phyloP scores from a whole-genome alignment of 2,113 vertebrate species.

The Terrapene triunguis region DNA sequence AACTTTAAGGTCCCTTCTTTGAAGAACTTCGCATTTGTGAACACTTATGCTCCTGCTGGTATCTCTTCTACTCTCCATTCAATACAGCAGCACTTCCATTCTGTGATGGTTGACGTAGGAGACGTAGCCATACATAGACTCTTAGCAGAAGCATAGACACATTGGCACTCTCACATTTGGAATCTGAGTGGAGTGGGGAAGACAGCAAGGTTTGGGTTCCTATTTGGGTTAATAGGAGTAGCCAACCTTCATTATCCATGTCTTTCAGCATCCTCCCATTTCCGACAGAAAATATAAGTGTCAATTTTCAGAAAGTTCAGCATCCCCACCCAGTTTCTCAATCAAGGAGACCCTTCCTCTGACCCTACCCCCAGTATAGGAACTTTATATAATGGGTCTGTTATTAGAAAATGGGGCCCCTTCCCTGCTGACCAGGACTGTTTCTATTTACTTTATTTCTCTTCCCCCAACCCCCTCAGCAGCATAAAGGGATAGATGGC shows the following conservation, averaged over 20 bases:
- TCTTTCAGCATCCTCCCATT: neutral
- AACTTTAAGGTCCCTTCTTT: no score
- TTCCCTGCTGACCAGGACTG: neutral
- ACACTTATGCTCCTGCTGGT: neutral
- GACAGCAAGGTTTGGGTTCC: neutral
- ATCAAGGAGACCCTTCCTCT: neutral
- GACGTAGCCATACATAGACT: no score
- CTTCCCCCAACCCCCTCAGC: fast-evolving
- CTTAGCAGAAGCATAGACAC: neutral
- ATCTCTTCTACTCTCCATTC: neutral
- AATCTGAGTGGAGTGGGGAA: neutral
- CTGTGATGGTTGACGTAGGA: neutral
- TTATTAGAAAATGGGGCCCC: neutral
- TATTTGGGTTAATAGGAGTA: neutral
- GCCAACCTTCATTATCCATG: neutral
- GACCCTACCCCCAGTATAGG: neutral
- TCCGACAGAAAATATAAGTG: neutral
- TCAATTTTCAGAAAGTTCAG: neutral
- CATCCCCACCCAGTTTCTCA: neutral
- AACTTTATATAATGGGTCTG: neutral
- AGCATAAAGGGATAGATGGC: neutral
- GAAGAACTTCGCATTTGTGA: no score
- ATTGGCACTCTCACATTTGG: neutral
- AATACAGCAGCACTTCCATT: neutral
- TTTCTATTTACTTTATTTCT: neutral